Evolutionary conservation across 2,113 vertebrate species (phyloP).

Genomic region (Tylochromis polylepis): DNA sequence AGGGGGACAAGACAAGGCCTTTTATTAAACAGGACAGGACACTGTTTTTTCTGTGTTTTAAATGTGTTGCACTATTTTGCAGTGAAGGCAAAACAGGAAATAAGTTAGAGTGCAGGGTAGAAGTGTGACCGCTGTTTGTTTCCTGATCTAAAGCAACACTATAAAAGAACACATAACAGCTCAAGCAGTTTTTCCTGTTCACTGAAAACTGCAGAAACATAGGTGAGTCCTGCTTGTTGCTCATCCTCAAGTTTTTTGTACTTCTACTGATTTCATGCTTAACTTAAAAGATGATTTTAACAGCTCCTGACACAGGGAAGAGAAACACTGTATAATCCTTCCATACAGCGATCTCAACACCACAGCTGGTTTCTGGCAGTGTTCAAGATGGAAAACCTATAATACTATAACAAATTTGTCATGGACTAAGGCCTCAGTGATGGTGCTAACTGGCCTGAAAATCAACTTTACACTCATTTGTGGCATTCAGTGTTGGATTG

Average conservation of each 20-base stretch:
- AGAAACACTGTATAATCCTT: rapidly evolving
- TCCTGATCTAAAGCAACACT: neutral
- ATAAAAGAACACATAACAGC: neutral
- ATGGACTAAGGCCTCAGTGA: neutral
- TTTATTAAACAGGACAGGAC: neutral
- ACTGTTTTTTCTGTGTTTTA: rapidly evolving
- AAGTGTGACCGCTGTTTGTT: neutral
- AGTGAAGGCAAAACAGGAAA: neutral
- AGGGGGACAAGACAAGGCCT: too few species aligned
- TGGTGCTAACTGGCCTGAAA: neutral
- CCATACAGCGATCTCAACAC: neutral
- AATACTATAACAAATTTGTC: neutral
- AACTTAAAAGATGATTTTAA: rapidly evolving
- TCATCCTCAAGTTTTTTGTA: neutral
- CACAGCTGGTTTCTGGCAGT: rapidly evolving
- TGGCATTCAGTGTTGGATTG: neutral
- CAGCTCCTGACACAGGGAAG: neutral
- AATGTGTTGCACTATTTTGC: neutral
- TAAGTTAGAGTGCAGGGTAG: neutral
- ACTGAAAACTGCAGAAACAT: neutral
- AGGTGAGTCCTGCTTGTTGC: rapidly evolving
- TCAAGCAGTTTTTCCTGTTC: neutral
- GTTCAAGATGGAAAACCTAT: neutral
- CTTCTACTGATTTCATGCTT: rapidly evolving
- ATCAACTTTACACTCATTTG: neutral